Base-by-base conservation (phyloP, 2,888 invertebrate genomes). In the Beris chalybata region DNA sequence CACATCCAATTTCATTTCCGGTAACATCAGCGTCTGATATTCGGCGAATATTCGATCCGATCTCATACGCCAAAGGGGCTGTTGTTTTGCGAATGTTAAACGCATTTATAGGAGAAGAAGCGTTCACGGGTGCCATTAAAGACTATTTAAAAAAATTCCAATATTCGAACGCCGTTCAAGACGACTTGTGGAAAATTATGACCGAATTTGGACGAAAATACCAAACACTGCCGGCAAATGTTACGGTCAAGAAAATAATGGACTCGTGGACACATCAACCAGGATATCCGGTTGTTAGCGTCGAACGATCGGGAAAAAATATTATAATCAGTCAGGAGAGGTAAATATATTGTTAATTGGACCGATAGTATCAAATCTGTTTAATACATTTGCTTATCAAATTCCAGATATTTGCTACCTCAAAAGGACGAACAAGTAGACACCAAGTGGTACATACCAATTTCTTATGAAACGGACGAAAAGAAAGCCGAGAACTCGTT, bases 1-100 rank as follows among this genome's bases (percentile, higher is more conserved):
- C 89, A 0, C 87, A 88, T 76, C 85, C 89, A 4, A 84, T 91
- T 67, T 85, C 87, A 2, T 85, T 86, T 57, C 81, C 85, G 56
- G 87, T 91, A 3, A 81, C 82, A 38, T 84, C 86, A 66, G 85
- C 85, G 13, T 82, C 81, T 66, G 85, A 87, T 76, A 88, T 89
- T 56, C 78, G 83, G 43, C 86, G 89, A 74, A 85, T 88, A 54
- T 91, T 91, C 74, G 89, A 91, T 77, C 81, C 83, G 6, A 88
- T 90, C 64, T 87, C 89, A n/a, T 91, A 91, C 75, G 83, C 85
- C 30, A 91, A 91, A 82, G 87, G 90, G 47, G 87, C 90, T 0
- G 85, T 88, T 5, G 79, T 92, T 3, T 84, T 91, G 67, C 81
- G 88, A 69, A 91, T 91, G 91, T 84, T 91, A 81, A 83, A 85